Evolutionary conservation across 2,797 vertebrate genomes (phyloP).

Genomic region (Trichosurus vulpecula): DNA sequence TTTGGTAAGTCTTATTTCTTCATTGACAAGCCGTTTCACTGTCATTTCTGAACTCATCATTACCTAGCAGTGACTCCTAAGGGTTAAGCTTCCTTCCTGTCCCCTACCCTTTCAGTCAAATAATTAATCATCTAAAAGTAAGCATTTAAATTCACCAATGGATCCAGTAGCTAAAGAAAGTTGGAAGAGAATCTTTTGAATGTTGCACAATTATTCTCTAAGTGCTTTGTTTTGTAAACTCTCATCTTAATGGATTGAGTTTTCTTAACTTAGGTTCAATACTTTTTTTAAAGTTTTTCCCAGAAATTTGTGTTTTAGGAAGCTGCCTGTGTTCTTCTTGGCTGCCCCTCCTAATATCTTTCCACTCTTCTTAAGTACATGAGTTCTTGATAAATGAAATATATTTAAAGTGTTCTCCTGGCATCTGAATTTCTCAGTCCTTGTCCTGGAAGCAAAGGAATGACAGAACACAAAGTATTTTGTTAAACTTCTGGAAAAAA

Average conservation of each 20-base stretch:
- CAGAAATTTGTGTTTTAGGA: constrained; percentile 19
- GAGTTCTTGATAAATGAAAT: neutral
- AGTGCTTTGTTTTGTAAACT: neutral
- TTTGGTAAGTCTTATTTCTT: neutral
- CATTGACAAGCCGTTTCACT: neutral
- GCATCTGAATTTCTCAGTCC: neutral
- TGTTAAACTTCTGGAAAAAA: constrained; percentile 3
- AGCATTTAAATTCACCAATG: neutral
- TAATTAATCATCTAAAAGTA: neutral
- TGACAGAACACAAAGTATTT: neutral
- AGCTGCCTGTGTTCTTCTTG: neutral
- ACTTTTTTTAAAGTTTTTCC: neutral
- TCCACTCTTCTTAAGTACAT: neutral
- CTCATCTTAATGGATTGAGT: neutral
- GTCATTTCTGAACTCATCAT: neutral
- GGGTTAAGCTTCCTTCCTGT: neutral
- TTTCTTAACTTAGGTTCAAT: neutral
- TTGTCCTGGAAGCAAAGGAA: neutral
- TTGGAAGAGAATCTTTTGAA: neutral
- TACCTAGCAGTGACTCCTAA: neutral
- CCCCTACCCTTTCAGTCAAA: neutral
- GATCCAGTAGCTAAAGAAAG: neutral
- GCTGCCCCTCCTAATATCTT: neutral
- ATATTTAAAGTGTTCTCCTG: neutral
- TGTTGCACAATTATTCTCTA: neutral